Conservation (phyloP, 2,797 vertebrate species). For the Pristis pectinata region DNA sequence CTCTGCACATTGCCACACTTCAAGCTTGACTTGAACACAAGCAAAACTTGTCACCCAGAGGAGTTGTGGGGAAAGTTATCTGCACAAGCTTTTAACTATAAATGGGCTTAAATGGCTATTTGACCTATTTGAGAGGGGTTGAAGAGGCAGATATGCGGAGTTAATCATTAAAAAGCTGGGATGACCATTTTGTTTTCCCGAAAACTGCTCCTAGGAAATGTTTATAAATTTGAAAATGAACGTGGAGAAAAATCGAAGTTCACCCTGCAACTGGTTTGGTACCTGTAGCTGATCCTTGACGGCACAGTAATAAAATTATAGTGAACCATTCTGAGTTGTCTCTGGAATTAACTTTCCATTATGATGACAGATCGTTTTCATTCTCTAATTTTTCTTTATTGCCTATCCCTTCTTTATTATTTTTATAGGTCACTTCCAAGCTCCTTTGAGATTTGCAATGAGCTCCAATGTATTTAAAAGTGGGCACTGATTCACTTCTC, state of each 20-base stretch:
- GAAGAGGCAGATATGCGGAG: neutral
- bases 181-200: neutral
- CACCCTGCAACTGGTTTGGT: neutral
- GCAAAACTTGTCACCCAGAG: neutral
- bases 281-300: neutral
- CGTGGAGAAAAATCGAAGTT: neutral
- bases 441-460: conserved; percentile 9
- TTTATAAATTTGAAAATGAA: neutral
- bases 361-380: neutral
- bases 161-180: neutral
- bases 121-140: neutral
- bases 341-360: neutral
- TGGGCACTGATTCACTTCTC: neutral
- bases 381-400: neutral
- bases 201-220: neutral
- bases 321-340: neutral
- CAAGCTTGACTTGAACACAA: neutral
- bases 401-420: neutral
- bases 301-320: neutral
- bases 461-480: neutral
- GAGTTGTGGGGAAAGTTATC: neutral
- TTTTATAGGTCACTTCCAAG: neutral
- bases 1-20: no score
- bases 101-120: neutral
- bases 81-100: neutral